These are phyloP conservation scores for Sinella curviseta DNA, from an alignment of 1,140 invertebrate genomes.

Conservation along the genomic window DNA sequence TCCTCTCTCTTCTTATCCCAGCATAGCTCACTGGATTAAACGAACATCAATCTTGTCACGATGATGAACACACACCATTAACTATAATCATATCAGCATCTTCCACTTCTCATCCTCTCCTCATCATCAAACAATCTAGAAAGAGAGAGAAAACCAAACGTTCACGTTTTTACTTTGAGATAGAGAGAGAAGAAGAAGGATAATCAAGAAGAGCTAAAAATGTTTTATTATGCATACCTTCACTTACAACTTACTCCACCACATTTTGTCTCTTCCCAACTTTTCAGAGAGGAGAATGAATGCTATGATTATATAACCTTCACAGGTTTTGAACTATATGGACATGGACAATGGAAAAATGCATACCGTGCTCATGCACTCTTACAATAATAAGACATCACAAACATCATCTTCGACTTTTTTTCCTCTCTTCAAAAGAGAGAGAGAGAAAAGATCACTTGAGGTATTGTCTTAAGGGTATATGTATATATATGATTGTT, in stretches of 20 bases:
- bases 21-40: slow-evolving; percentile 10
- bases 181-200: background rate
- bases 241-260: too few relatives aligned
- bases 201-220: background rate
- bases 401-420: background rate
- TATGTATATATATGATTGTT: background rate
- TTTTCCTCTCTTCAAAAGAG: too few relatives aligned
- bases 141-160: too few relatives aligned
- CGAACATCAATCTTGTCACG: slow-evolving; percentile 20
- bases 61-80: slow-evolving; percentile 16
- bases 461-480: slow-evolving; percentile 23
- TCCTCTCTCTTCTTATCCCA: background rate
- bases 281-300: too few relatives aligned
- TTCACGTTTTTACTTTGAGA: too few relatives aligned
- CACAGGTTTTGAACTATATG: background rate
- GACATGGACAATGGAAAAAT: background rate
- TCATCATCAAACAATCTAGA: background rate
- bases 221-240: slow-evolving; percentile 1
- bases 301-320: background rate
- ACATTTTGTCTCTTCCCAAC: too few relatives aligned
- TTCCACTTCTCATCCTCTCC: background rate
- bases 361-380: background rate
- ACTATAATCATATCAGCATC: slow-evolving; percentile 22
- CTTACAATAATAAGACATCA: slow-evolving; percentile 2
- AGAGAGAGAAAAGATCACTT: background rate